Percentiles rank a stretch among this genome's conserved stretches.
Evolutionary conservation across 30 jellyfish, hydroid and myxozoan species (phyloP).

Genomic region (Rhopilema esculentum): DNA sequence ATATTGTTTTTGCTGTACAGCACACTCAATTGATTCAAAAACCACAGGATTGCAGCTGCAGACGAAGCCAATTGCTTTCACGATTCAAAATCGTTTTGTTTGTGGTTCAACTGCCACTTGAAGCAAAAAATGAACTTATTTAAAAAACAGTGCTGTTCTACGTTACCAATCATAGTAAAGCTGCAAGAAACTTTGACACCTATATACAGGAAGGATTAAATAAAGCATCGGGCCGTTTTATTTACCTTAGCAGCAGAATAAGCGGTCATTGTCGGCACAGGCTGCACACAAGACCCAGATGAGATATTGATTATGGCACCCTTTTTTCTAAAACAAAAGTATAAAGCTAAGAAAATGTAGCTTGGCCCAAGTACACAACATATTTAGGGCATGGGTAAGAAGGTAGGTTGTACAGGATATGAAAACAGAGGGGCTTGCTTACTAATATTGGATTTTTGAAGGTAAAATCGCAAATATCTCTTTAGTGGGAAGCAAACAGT

Average conservation of each 20-base stretch:
- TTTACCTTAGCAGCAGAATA: constrained; percentile 93
- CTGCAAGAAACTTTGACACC: not conserved
- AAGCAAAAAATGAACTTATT: not conserved
- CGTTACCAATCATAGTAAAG: no score
- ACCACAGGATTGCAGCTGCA: not conserved
- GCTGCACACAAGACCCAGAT: constrained; percentile 82
- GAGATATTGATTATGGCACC: constrained; percentile 86
- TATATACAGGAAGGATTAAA: not conserved
- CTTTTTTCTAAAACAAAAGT: constrained; percentile 31
- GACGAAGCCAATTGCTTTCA: not conserved
- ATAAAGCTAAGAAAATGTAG: not conserved
- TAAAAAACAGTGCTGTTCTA: no score
- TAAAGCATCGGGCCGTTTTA: no score
- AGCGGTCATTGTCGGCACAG: constrained; percentile 87
- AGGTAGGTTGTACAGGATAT: not conserved
- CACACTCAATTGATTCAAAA: not conserved
- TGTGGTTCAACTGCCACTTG: not conserved
- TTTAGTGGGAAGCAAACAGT: no score
- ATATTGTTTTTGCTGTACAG: not conserved
- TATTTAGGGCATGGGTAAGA: not conserved
- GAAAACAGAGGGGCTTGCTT: no score
- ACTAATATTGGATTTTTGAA: no score
- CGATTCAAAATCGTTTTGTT: not conserved
- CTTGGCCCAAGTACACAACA: not conserved
- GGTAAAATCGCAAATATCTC: no score